Conservation (phyloP, 2,113 vertebrate genomes). For the Pleuronectes platessa region DNA sequence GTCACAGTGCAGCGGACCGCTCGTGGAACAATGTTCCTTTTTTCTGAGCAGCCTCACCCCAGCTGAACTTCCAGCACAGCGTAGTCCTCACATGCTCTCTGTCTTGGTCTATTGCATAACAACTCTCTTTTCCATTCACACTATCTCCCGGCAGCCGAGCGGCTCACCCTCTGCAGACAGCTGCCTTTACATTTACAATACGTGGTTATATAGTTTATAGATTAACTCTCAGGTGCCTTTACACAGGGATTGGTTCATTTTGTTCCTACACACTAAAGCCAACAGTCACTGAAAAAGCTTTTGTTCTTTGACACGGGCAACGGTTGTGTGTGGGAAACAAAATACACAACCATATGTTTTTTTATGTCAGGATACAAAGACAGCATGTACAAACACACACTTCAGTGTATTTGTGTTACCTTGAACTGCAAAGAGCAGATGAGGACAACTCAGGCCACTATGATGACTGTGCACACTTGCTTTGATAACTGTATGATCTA, state of each 20-base stretch:
- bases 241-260: conserved; percentile 4
- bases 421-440: conserved; percentile 43
- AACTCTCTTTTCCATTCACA: conserved; percentile 40
- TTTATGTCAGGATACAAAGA: conserved; percentile 1
- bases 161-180: conserved; percentile 29
- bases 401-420: conserved; percentile 9
- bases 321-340: not conserved
- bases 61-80: conserved; percentile 44
- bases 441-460: conserved; percentile 33
- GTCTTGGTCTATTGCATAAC: conserved; percentile 49
- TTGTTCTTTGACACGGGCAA: not conserved
- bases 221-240: conserved; percentile 19
- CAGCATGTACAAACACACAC: not conserved
- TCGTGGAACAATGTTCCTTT: conserved; percentile 63
- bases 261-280: not conserved
- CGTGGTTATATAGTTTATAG: conserved; percentile 11
- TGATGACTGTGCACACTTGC: not conserved
- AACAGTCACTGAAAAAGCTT: not conserved
- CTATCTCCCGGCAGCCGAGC: conserved; percentile 45
- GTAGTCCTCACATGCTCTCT: conserved; percentile 57
- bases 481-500: conserved; percentile 22
- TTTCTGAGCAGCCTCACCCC: conserved; percentile 59
- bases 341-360: not conserved
- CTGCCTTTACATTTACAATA: not conserved
- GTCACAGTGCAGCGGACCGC: conserved; percentile 20